phyloP scores from a whole-genome alignment of 2,888 invertebrate species.

The Kuschelorhynchus macadamiae region DNA sequence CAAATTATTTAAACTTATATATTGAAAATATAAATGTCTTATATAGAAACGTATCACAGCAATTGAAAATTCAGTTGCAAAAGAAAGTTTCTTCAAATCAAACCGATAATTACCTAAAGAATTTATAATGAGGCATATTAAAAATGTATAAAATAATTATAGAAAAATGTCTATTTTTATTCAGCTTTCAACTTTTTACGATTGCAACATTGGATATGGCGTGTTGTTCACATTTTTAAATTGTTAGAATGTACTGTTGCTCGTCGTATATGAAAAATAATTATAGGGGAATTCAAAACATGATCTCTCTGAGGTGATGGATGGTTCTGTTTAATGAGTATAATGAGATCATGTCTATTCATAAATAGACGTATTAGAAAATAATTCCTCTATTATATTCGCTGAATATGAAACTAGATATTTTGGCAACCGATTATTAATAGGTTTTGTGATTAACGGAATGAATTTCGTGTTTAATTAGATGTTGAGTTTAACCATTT shows the following conservation, averaged over 20 bases:
- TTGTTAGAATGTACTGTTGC: conserved; percentile 1
- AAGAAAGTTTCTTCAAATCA: too few species aligned
- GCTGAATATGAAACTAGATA: conserved; percentile 13
- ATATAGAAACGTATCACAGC: too few species aligned
- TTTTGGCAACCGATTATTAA: too few species aligned
- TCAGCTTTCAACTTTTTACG: background rate
- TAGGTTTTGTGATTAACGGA: too few species aligned
- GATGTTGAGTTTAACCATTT: too few species aligned
- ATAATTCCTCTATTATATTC: conserved; percentile 26
- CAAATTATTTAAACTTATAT: too few species aligned
- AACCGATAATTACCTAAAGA: background rate
- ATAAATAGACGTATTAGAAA: conserved; percentile 35
- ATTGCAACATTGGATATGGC: background rate
- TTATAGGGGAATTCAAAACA: conserved; percentile 32
- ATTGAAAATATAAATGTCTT: too few species aligned
- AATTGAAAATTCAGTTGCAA: too few species aligned
- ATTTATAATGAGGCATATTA: background rate
- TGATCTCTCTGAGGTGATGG: conserved; percentile 34
- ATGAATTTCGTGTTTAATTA: too few species aligned
- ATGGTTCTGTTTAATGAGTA: conserved; percentile 38
- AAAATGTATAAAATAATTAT: background rate
- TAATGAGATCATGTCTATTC: conserved; percentile 46
- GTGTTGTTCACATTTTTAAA: background rate
- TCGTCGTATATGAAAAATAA: conserved; percentile 33
- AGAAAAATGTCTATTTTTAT: background rate